Percentiles rank a stretch among this genome's conserved stretches.
Evolutionary conservation across 2,797 vertebrate genomes (phyloP).

Genomic region (Coilia nasus): DNA sequence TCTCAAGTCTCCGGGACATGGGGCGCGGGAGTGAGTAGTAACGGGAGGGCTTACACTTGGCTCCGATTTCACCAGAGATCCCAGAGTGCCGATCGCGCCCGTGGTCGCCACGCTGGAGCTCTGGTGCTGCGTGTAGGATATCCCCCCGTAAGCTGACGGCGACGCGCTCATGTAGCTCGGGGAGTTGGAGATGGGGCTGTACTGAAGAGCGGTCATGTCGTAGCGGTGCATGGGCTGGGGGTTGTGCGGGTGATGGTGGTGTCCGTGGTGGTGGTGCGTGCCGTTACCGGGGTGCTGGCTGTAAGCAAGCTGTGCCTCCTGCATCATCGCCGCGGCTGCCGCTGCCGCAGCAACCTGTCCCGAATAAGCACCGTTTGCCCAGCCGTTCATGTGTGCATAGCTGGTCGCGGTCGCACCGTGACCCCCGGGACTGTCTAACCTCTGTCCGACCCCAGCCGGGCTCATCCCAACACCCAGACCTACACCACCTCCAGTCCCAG

Average conservation of each 20-base stretch:
- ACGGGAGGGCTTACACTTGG: conserved; percentile 94
- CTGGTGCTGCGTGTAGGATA: conserved; percentile 87
- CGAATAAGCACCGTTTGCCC: conserved; percentile 95
- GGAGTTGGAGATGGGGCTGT: conserved; percentile 95
- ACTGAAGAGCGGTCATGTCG: conserved; percentile 92
- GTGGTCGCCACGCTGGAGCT: conserved; percentile 84
- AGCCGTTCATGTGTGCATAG: conserved; percentile 98
- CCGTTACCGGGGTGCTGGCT: conserved; percentile 91
- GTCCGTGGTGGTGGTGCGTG: conserved; percentile 79
- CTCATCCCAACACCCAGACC: conserved; percentile 84
- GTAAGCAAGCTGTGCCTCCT: conserved; percentile 96
- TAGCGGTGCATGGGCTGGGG: conserved; percentile 94
- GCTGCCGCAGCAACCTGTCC: conserved; percentile 93
- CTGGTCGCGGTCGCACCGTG: conserved; percentile 81
- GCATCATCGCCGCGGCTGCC: conserved; percentile 96
- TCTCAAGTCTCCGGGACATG: conserved; percentile 95
- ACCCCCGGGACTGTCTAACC: conserved; percentile 92
- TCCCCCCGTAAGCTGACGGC: conserved; percentile 90
- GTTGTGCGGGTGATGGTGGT: conserved; percentile 89
- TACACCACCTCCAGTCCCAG: conserved; percentile 82
- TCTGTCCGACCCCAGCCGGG: conserved; percentile 85
- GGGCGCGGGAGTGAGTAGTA: conserved; percentile 87
- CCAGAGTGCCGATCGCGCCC: conserved; percentile 88
- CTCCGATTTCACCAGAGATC: conserved; percentile 93
- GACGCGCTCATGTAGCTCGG: conserved; percentile 96